These are phyloP conservation scores for Lycophotia porphyrea DNA, from an alignment of 2,888 invertebrate genomes.

Conservation along the genomic window DNA sequence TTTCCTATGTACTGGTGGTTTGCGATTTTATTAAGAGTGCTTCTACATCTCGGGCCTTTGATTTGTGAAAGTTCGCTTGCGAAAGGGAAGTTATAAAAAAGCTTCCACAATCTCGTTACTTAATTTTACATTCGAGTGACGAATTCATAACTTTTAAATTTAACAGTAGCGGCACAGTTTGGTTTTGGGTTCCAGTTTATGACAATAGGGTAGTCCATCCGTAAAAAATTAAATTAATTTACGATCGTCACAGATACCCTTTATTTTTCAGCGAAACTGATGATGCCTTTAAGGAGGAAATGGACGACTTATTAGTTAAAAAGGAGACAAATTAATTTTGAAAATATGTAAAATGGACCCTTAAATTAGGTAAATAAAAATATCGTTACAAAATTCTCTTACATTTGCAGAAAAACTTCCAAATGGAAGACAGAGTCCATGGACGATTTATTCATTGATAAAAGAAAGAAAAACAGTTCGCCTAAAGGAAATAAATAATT, in stretches of 20 bases:
- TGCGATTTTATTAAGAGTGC: background rate
- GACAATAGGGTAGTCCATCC: no score
- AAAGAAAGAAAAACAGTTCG: constrained; percentile 1
- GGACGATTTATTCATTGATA: background rate
- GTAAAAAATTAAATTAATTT: background rate
- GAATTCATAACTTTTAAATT: no score
- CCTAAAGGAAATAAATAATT: background rate
- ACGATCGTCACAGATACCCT: background rate
- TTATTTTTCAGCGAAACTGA: constrained; percentile 5
- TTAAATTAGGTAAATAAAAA: background rate
- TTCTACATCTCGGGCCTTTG: background rate
- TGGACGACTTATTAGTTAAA: background rate
- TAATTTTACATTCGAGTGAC: no score
- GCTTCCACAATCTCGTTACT: background rate
- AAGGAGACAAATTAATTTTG: background rate
- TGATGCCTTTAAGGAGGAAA: background rate
- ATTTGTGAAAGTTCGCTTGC: background rate
- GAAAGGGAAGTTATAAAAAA: background rate
- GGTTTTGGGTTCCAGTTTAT: no score
- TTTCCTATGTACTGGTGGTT: constrained; percentile 25
- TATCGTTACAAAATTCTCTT: constrained; percentile 1
- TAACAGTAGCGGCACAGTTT: no score
- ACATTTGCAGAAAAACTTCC: constrained; percentile 5
- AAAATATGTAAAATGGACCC: background rate
- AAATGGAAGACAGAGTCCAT: background rate